Base-by-base conservation (phyloP, 2,797 vertebrate species). In the Enteromius radiatus region DNA sequence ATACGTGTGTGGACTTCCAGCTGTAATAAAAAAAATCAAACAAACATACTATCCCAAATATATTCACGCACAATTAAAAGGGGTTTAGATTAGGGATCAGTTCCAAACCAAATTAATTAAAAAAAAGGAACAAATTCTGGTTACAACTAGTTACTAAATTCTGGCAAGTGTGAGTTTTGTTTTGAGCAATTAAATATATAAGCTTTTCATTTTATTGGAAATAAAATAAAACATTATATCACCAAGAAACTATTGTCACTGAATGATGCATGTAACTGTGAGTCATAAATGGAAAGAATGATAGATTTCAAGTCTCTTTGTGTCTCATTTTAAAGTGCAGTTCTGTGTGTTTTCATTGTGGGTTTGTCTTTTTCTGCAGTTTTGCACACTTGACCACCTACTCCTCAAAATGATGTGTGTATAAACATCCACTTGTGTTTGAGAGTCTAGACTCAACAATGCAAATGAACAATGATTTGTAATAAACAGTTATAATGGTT, bases 361-460 rank as follows among this genome's bases (percentile, higher is more conserved):
- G 68, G 47, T 68, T 83, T 80, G 33, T 80, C 67, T 75, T 84
- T 78, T 67, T n/a, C 56, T 76, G 56, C 23, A 64, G 49, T 71
- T 15, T 56, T 9, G 36, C 33, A 78, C 81, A 76, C 76, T 71
- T 59, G 36, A 71, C 49, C 69, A 79, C 70, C 84, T 59, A 80
- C 84, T 75, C 43, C 52, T 79, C 63, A 68, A 38, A 17, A 79
- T 31, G 52, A 65, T 79, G 75, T 78, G 76, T 59, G 11, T 43
- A 26, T 21, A 71, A 76, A 80, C 43, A 59, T 80, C 70, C 77
- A 83, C 81, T 85, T 38, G 56, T 82, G 76, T 61, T 65, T 74
- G 61, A 85, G 84, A 64, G 80, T 64, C 61, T 54, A 41, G 65
- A 36, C 63, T 83, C 45, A 38, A 79, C 63, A 79, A 78, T 80